Evolutionary conservation across 2,797 vertebrate genomes (phyloP), one percentile per base, ranked within the genome.

Genomic region (Lutjanus campechanus): DNA sequence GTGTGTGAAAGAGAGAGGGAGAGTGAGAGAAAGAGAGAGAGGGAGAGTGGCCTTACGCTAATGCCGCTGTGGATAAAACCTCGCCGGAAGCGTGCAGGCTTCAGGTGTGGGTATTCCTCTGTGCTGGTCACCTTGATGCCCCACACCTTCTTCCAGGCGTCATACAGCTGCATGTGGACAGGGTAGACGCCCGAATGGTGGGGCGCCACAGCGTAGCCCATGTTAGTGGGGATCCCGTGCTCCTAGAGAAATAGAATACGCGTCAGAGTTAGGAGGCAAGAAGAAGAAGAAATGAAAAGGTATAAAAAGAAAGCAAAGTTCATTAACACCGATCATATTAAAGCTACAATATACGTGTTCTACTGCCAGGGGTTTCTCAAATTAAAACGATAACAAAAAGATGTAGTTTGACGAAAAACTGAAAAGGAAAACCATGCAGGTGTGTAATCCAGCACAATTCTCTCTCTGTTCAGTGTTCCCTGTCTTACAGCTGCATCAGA

Each of bases 71-170:
- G 98, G 92, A 97, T 95, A 92, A 99, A 99, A 83, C 98, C 98
- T 0, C 98, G 95, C 36, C 98, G 97, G 90, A 97, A 97, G 87
- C 98, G 98, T 20, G 98, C 98, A 0, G 98, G 98, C 94, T 99
- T 99, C 83, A 99, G 96, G 89, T 99, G 98, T 0, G 98, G 98
- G 78, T 99, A 99, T 69, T 99, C 98, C 93, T 99, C 98, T 0
- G 98, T 99, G 95, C 98, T 99, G 7, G 98, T 99, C 93, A 99
- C 97, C 65, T 95, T 97, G 90, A 99, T 99, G 56, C 94, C 95
- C 98, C 98, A 99, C 67, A 99, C 97, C 86, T 97, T 98, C 94
- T 99, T 99, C 98, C 98, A 99, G 20, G 98, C 98, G 43, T 99
- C 98, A 0, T 99, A 99, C 60, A 99, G 93, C 92, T 99, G 98